Evolutionary conservation across 1,140 invertebrate genomes (phyloP).

Genomic region (Anastrepha ludens): DNA sequence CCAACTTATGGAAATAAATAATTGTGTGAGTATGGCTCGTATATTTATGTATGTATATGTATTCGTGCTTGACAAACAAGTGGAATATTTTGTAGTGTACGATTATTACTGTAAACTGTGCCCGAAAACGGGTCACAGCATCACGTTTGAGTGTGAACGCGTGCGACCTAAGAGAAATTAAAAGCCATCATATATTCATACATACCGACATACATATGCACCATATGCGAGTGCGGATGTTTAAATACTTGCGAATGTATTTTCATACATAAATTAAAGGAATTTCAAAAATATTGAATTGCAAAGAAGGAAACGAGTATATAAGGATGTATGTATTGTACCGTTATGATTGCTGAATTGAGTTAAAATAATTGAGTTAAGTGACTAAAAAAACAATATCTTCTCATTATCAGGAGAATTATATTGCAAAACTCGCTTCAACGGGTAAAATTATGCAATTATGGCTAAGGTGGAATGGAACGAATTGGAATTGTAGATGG

Average conservation of each 20-base stretch:
- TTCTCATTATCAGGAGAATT: too few relatives aligned
- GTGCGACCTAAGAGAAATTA: background rate
- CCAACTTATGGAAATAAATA: background rate
- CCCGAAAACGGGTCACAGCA: conserved; percentile 36
- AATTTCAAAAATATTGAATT: background rate
- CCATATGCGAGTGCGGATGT: too few relatives aligned
- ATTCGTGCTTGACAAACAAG: background rate
- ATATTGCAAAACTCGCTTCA: too few relatives aligned
- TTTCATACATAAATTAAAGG: background rate
- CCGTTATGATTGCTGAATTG: too few relatives aligned
- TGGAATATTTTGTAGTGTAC: conserved; percentile 9
- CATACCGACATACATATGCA: background rate
- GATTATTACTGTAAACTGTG: background rate
- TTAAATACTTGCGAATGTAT: too few relatives aligned
- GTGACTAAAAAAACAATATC: too few relatives aligned
- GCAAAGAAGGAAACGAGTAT: background rate
- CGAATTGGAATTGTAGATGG: too few relatives aligned
- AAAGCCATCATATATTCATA: background rate
- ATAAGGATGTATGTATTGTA: too few relatives aligned
- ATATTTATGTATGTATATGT: background rate
- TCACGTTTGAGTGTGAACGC: conserved; percentile 20
- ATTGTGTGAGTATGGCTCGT: background rate
- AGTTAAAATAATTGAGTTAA: too few relatives aligned
- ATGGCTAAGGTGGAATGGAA: too few relatives aligned
- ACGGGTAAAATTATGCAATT: too few relatives aligned